Evolutionary conservation across 2,113 vertebrate genomes (phyloP), one percentile per base, ranked within the genome.

Genomic region (Platichthys stellatus): DNA sequence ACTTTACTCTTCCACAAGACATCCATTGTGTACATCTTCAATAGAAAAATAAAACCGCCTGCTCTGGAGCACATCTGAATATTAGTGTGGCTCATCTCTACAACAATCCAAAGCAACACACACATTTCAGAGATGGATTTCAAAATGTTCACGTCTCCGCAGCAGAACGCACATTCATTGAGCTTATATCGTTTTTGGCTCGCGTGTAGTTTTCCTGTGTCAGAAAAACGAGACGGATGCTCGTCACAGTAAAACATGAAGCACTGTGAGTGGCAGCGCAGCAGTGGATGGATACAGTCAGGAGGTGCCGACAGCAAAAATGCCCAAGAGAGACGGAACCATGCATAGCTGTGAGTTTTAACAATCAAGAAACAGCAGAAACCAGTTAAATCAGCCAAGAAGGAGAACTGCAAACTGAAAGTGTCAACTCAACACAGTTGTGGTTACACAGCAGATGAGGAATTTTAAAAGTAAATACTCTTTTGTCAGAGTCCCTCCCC

Each of bases 11-110:
- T 85, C 74, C 92, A 93, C 90, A 90, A 80, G 80, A 94, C 92
- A 93, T 89, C 86, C 78, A 89, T 81, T 79, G 17, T 82, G 82
- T 79, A 91, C 85, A 92, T 84, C 80, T 82, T 82, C 67, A 86
- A 92, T 93, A 95, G 86, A 94, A 95, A 93, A 94, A 94, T 94
- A 92, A 92, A 92, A 89, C 69, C 28, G 77, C 86, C 86, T 89
- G 88, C 88, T 87, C 90, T 83, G 59, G 85, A 84, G 74, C 60
- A 86, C 83, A 82, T 69, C 80, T 82, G 63, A 72, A 85, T 62
- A 49, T 45, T 88, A 65, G 54, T 75, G 81, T 81, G 88, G 64
- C 77, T 90, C 67, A 84, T 84, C 67, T 75, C 76, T 45, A 69
- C 24, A 83, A 80, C 60, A 76, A 74, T 68, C 76, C 56, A 77